Base-by-base conservation (phyloP, 2,888 invertebrate species). In the Noctua janthe region DNA sequence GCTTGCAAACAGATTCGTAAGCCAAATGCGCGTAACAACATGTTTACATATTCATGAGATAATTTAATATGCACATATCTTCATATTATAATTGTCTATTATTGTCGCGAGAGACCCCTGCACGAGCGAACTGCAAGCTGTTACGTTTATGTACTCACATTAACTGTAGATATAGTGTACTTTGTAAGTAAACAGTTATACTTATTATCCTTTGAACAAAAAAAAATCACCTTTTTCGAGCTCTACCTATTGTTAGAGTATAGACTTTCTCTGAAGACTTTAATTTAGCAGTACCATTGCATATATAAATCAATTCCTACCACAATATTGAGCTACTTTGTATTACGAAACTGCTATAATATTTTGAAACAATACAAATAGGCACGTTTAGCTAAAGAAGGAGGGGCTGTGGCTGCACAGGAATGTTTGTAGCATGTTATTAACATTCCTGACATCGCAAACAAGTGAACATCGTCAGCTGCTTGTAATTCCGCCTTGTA, bases 21-120 rank as follows among this genome's bases (percentile, higher is more conserved):
- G 17, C 29, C 39, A 64, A 76, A 54, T 39, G 75, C 23, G 51
- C 75, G 59, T 72, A 85, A 74, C 47, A 78, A 73, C 70, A 76
- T 82, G 86, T 82, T 82, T 73, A 82, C 51, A 72, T 74, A 76
- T 76, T 74, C 49, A 76, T 51, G 15, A 81, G 71, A 72, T 75
- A 72, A 72, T 77, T 77, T 74, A 66, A 71, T 74, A 74, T 72
- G 78, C 64, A 72, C 77, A 51, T 72, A 64, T n/a, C 62, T 74
- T 80, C 35, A 59, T 84, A 78, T 74, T 74, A 66, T 70, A 15
- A 80, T 80, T 74, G 64, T 47, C 20, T 66, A 70, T 73, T 78
- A 78, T 54, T 59, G 85, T 74, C 43, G 43, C 56, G 51, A 81
- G 54, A 29, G 74, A 56, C 47, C 51, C 59, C 64, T 71, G 49